Evolutionary conservation across 2,888 invertebrate genomes (phyloP).

Genomic region (Ophion slaviceki): DNA sequence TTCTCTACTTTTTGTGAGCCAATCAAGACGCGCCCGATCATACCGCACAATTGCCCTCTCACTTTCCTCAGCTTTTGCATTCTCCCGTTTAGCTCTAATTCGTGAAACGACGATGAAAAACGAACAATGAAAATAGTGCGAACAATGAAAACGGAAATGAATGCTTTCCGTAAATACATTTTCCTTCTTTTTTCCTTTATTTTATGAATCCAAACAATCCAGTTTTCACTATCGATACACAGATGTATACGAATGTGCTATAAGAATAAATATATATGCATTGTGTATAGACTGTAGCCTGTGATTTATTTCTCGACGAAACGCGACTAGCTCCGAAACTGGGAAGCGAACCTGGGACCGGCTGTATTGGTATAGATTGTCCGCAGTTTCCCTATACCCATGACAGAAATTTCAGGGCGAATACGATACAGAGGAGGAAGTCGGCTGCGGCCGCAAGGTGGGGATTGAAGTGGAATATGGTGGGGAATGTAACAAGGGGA

Average conservation of each 20-base stretch:
- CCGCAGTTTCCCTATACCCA: no score
- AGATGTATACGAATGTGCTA: neutral
- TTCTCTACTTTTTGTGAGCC: slow-evolving; percentile 89
- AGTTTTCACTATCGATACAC: neutral
- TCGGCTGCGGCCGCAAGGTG: no score
- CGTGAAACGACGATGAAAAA: neutral
- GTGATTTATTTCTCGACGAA: no score
- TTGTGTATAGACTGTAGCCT: no score
- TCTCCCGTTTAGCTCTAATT: neutral
- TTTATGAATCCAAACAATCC: neutral
- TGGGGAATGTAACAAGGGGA: no score
- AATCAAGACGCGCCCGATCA: neutral
- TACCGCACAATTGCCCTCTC: neutral
- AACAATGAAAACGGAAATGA: neutral
- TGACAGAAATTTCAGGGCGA: no score
- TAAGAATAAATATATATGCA: neutral
- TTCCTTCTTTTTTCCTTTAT: neutral
- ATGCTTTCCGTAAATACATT: neutral
- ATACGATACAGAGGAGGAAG: no score
- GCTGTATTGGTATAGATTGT: no score
- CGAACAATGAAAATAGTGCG: neutral
- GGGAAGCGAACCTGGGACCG: no score
- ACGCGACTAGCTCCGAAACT: no score
- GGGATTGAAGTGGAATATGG: no score
- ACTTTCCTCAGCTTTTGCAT: neutral